Base-by-base conservation (phyloP, 2,797 vertebrate genomes). In the Dromococcyx pavoninus region DNA sequence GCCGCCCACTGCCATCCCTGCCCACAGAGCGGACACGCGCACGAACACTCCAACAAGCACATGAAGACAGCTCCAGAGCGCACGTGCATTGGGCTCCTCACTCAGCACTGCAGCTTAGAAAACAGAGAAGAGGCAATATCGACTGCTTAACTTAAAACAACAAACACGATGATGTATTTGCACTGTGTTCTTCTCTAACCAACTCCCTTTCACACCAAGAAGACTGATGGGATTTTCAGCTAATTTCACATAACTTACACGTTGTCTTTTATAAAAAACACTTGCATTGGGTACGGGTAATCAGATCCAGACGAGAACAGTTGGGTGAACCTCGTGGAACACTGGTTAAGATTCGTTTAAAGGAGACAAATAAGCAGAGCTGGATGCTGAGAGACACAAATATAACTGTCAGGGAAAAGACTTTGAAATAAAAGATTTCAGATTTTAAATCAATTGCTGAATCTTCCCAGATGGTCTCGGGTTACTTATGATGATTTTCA, bases 61-160 rank as follows among this genome's bases (percentile, higher is more conserved):
- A 22, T 0, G 10, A 48, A 41, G 0, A 3, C 54, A 3, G 62
- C 11, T 32, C 37, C 46, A 5, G 70, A 27, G 44, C 0, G 16
- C 48, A 37, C 1, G 2, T 17, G 17, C 35, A 4, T 5, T 39
- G 0, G 4, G 60, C 48, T 50, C 48, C 58, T n/a, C 1, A 2
- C 1, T 27, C 27, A 27, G 44, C 7, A 1, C 60, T 11, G 56
- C 5, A 27, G 69, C 9, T 0, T 0, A 23, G 51, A 2, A n/a
- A 82, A 70, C 39, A 5, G 64, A 14, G 28, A 22, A 32, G 13
- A 43, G 58, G 61, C 11, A 4, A 5, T 4, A 72, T 1, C 0
- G 0, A 77, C 79, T 44, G 35, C 48, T 61, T 56, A 44, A 28
- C 74, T 41, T 13, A 2, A 13, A 65, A 23, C 48, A 41, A 22